phyloP scores from a whole-genome alignment of 2,888 invertebrate genomes.

The Listrodromus nycthemerus region DNA sequence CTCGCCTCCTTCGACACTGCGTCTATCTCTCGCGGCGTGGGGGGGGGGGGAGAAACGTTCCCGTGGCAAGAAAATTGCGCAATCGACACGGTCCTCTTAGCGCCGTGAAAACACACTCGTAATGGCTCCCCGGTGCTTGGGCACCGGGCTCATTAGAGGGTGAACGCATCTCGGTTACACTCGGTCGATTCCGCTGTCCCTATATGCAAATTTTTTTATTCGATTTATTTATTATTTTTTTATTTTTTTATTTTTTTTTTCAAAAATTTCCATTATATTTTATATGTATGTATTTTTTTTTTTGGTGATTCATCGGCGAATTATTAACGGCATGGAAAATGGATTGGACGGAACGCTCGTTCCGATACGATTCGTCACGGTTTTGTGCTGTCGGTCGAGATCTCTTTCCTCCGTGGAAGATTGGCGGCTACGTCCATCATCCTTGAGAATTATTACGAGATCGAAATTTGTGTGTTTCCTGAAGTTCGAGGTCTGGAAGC shows the following conservation, averaged over 20 bases:
- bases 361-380: conserved; percentile 31
- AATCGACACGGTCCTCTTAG: conserved; percentile 64
- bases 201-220: conserved; percentile 58
- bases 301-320: not conserved
- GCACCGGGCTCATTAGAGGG: conserved; percentile 67
- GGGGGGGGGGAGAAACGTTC: conserved; percentile 50
- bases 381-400: conserved; percentile 41
- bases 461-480: conserved; percentile 43
- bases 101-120: conserved; percentile 67
- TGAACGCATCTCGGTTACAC: conserved; percentile 67
- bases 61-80: conserved; percentile 66
- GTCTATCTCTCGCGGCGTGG: conserved; percentile 27
- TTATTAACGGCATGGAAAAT: conserved; percentile 2
- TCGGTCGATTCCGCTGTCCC: conserved; percentile 65
- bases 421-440: conserved; percentile 56
- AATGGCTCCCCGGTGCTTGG: conserved; percentile 65
- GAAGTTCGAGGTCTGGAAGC: conserved; percentile 41
- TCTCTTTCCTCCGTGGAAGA: conserved; percentile 36
- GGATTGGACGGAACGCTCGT: conserved; percentile 15
- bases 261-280: not conserved
- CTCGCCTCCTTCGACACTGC: conserved; percentile 51
- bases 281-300: not conserved
- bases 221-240: conserved; percentile 24
- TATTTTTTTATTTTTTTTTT: not conserved
- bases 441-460: conserved; percentile 55